Base-by-base conservation (phyloP, 2,888 invertebrate species). In the Thereva unica region DNA sequence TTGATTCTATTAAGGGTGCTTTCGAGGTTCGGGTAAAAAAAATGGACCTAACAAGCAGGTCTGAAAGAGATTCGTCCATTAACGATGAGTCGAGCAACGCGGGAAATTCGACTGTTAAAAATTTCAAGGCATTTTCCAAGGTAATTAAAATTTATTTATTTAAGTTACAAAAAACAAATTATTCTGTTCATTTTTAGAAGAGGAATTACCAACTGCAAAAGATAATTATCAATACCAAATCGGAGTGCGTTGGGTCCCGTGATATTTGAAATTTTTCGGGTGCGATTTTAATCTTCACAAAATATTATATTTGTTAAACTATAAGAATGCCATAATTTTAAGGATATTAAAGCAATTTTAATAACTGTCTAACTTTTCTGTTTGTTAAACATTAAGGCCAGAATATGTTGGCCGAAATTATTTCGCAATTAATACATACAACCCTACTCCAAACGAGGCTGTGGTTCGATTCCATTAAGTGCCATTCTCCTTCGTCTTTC, bases 81-180 rank as follows among this genome's bases (percentile, higher is more conserved):
- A 50, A 50, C 35, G n/a, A 55, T 7, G 68, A 68, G 49, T 38
- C 9, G 5, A 56, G 34, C 5, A 44, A 23, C 9, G 23, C 10
- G 3, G 4, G 34, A 1, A 69, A 53, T 42, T 65, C 61, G 5
- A 66, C 35, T n/a, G 71, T 71, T n/a, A 76, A 73, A 65, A 80
- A 80, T 68, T 80, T 77, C 44, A 80, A 80, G 56, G 75, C 74
- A 35, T 80, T 80, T 69, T 73, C 75, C 4, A 80, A 80, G 78
- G 80, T 78, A 72, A 67, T 44, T 50, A n/a, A n/a, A 42, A 41
- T 23, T 38, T 45, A 4, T 42, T n/a, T 45, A 7, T 57, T 9
- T 34, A 50, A 68, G 54, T 10, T 47, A 6, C n/a, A 41, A 41
- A 23, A 12, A 5, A 8, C n/a, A 12, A 40, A 6, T 52, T 45